Base-by-base conservation (phyloP, 1,140 invertebrate species). In the Drosophila bocqueti region DNA sequence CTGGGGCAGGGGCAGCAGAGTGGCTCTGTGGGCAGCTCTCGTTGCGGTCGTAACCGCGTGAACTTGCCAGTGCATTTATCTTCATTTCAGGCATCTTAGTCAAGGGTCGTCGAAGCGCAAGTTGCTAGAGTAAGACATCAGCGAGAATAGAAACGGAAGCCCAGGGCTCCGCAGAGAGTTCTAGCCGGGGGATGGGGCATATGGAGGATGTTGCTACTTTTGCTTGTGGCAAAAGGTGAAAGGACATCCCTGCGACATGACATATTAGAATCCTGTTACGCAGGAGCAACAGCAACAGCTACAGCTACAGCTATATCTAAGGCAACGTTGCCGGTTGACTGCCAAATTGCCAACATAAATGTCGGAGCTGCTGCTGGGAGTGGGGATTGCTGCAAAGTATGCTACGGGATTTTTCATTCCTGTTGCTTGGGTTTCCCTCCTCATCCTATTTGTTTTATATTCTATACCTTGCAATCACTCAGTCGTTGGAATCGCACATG, bases 321-420 rank as follows among this genome's bases (percentile, higher is more conserved):
- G 64, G 66, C 59, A 73, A 54, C 71, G 58, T 79, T 76, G 81
- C 81, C 54, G 79, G 67, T 79, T 89, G 85, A 89, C 85, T 89
- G 86, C 85, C 86, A 89, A 89, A 89, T 89, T 89, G 85, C 85
- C 85, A 90, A 85, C 85, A 89, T 89, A 89, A 89, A 89, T 89
- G 85, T 89, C 85, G 79, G 43, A 34, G 43, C 61, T 46, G 57
- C 50, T 47, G 52, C 50, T 47, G 52, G 47, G 59, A 40, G 55
- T 63, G 36, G 64, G 49, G 36, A 43, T 57, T 58, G 78, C 65
- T 68, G 68, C 45, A 67, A 81, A 81, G 81, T 80, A 84, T 80
- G 80, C 83, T 83, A 57, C 62, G 68, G 78, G 83, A 79, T 84
- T 83, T 86, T 89, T 89, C 83, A 84, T 83, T 89, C 64, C 84